A percentile compares a stretch with the other conserved stretches of the same genome.
phyloP scores from a whole-genome alignment of 1,140 invertebrate genomes.

The Listronotus bonariensis region DNA sequence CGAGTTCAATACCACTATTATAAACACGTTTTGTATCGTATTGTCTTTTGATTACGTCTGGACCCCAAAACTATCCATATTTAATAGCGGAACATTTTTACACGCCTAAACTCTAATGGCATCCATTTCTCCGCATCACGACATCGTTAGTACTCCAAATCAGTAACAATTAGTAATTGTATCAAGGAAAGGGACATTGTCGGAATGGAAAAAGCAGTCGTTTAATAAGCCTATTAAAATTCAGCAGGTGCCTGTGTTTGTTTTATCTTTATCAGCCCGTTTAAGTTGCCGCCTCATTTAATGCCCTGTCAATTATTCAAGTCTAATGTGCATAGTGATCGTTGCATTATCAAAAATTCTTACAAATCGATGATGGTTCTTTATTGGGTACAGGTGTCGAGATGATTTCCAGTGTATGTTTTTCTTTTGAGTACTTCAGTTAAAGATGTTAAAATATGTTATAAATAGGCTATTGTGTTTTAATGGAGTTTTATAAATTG shows the following conservation, averaged over 20 bases:
- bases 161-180: conserved; percentile 44
- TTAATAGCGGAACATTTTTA: conserved; percentile 30
- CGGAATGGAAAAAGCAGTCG: conserved; percentile 39
- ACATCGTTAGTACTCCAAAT: conserved; percentile 29
- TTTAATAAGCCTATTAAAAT: conserved; percentile 44
- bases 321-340: conserved; percentile 40
- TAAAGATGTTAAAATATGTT: too few relatives aligned
- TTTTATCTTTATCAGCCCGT: conserved; percentile 44
- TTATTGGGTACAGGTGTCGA: conserved; percentile 24
- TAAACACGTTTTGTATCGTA: not conserved
- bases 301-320: conserved; percentile 41
- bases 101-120: conserved; percentile 25
- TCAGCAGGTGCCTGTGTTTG: conserved; percentile 40
- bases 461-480: too few relatives aligned
- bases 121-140: conserved; percentile 23
- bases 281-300: conserved; percentile 41
- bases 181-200: conserved; percentile 40
- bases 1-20: too few relatives aligned
- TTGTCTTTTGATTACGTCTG: not conserved
- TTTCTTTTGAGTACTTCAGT: too few relatives aligned
- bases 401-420: too few relatives aligned
- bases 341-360: conserved; percentile 34
- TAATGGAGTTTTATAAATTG: too few relatives aligned
- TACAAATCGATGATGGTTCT: conserved; percentile 31
- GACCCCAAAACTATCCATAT: not conserved